These are phyloP conservation scores for Hydractinia echinata DNA, from an alignment of 30 jellyfish, hydroid and myxozoan species.

Conservation along the genomic window DNA sequence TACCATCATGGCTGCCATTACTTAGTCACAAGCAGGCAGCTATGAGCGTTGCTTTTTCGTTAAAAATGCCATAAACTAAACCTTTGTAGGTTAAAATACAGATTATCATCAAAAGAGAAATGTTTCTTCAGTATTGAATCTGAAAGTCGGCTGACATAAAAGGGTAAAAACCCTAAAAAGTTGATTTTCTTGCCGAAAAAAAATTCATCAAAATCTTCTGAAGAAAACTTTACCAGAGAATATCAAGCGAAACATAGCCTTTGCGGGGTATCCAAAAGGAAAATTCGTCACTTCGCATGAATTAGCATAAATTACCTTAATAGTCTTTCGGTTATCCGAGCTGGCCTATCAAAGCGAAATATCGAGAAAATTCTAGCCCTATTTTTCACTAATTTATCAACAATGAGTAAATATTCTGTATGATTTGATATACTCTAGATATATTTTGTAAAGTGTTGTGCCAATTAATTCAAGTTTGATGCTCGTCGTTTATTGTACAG, in stretches of 20 bases:
- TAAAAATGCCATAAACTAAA: slow-evolving; percentile 8
- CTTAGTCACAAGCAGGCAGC: slow-evolving; percentile 27
- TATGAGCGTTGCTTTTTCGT: slow-evolving; percentile 13
- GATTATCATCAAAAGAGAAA: slow-evolving; percentile 3
- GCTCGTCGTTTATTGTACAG: too few relatives aligned
- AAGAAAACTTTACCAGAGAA: slow-evolving; percentile 24
- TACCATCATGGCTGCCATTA: slow-evolving; percentile 75
- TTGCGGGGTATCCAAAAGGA: slow-evolving; percentile 90
- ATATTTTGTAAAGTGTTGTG: too few relatives aligned
- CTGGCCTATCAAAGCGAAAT: slow-evolving; percentile 10
- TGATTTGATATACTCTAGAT: too few relatives aligned
- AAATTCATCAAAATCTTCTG: slow-evolving; percentile 29
- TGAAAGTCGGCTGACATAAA: neutral
- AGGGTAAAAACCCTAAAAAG: slow-evolving; percentile 7
- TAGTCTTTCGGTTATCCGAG: neutral
- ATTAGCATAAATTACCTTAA: slow-evolving; percentile 27
- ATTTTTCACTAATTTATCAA: neutral
- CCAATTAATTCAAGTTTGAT: too few relatives aligned
- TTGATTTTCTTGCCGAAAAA: slow-evolving; percentile 18
- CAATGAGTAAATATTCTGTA: neutral
- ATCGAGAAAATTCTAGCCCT: neutral
- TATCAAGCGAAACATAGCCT: slow-evolving; percentile 91
- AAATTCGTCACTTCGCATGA: slow-evolving; percentile 34
- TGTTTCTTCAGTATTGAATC: neutral
- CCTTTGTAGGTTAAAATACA: neutral